These are phyloP conservation scores for Charaxes varanes DNA, from an alignment of 1,140 invertebrate genomes.

Conservation along the genomic window DNA sequence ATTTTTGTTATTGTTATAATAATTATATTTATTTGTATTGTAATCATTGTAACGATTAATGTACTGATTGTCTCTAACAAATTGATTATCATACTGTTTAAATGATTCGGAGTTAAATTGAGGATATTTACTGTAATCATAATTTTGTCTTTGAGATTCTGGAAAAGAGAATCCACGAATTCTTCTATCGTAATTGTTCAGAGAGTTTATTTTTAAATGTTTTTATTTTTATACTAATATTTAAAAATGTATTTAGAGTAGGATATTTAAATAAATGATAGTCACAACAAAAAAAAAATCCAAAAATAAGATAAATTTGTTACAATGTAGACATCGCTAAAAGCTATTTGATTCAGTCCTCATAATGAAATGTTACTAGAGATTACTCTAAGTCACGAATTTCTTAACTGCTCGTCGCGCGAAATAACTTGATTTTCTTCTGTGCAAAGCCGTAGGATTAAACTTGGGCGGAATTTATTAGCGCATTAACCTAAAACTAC, in stretches of 20 bases:
- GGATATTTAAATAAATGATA: too few species aligned
- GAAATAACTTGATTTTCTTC: slow-evolving; percentile 1
- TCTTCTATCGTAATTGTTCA: slow-evolving; percentile 16
- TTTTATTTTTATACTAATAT: too few species aligned
- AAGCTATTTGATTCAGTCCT: too few species aligned
- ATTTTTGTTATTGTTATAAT: slow-evolving; percentile 12
- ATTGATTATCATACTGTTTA: slow-evolving; percentile 15
- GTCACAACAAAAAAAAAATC: too few species aligned
- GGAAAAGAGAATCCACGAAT: slow-evolving; percentile 29
- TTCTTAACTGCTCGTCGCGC: neutral
- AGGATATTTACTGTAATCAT: slow-evolving; percentile 10
- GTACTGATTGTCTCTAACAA: slow-evolving; percentile 5
- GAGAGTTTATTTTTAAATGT: too few species aligned
- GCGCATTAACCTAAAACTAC: slow-evolving; percentile 4
- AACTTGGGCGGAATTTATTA: slow-evolving; percentile 4
- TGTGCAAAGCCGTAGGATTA: slow-evolving; percentile 3
- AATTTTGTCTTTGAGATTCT: slow-evolving; percentile 14
- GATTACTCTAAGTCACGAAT: slow-evolving; percentile 3
- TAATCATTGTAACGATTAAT: slow-evolving; percentile 10
- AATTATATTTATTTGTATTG: slow-evolving; percentile 15
- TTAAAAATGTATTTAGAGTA: too few species aligned
- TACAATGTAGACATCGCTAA: too few species aligned
- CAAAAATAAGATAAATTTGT: too few species aligned
- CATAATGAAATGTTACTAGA: too few species aligned
- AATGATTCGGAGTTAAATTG: slow-evolving; percentile 15